These are phyloP conservation scores for Drosophila quinaria DNA, from an alignment of 2,888 invertebrate genomes.

Conservation along the genomic window DNA sequence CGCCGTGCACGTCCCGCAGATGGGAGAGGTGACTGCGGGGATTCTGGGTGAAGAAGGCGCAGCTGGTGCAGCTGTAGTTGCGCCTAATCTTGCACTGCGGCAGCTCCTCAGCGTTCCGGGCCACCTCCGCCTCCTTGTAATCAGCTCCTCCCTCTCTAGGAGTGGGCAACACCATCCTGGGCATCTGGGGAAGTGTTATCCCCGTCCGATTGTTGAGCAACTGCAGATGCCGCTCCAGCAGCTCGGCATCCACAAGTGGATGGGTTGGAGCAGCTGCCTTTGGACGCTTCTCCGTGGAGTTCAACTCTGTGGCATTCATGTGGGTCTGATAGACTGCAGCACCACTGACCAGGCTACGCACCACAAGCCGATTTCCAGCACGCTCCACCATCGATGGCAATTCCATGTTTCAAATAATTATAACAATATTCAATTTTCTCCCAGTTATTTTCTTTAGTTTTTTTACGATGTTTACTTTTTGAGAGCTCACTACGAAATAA, in stretches of 20 bases:
- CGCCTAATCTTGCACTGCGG: constrained; percentile 93
- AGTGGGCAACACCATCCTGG: constrained; percentile 35
- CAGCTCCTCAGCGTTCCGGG: constrained; percentile 86
- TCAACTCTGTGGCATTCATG: background rate
- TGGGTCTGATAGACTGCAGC: constrained; percentile 86
- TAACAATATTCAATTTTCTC: background rate
- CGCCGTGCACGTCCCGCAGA: constrained; percentile 92
- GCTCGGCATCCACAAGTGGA: constrained; percentile 25
- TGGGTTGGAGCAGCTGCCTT: background rate
- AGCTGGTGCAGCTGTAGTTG: constrained; percentile 93
- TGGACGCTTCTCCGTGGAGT: background rate
- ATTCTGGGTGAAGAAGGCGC: constrained; percentile 93
- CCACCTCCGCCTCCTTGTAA: background rate
- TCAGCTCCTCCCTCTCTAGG: background rate
- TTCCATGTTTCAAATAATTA: constrained; percentile 78
- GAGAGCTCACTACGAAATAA: constrained; percentile 36
- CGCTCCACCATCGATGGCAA: constrained; percentile 89
- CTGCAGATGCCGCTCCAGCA: constrained; percentile 38
- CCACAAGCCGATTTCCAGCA: constrained; percentile 87
- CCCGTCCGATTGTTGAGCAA: constrained; percentile 12
- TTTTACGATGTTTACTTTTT: constrained; percentile 41
- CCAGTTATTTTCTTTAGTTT: constrained; percentile 1
- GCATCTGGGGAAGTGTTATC: background rate
- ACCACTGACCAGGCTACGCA: constrained; percentile 87
- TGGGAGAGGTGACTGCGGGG: constrained; percentile 93